Percentiles rank a stretch among this genome's conserved stretches.
Conservation (phyloP, 2,797 vertebrate genomes). For the Cirrhinus molitorella region DNA sequence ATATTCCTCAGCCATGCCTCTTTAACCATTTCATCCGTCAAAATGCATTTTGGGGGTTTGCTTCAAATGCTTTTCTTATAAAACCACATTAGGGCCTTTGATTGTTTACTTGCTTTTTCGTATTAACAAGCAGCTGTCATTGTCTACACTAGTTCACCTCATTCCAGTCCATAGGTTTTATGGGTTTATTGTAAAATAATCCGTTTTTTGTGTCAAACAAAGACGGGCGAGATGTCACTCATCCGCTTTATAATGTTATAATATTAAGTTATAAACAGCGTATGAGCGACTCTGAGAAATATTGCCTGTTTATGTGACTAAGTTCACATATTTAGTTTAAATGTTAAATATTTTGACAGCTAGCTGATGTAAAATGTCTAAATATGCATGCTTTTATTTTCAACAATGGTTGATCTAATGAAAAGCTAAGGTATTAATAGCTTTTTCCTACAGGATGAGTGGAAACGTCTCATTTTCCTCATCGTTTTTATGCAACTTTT, state of each 20-base stretch:
- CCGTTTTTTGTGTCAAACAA: neutral
- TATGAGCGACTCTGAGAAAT: too few relatives aligned
- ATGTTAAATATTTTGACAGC: neutral
- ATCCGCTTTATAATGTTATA: neutral
- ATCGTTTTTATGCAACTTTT: too few relatives aligned
- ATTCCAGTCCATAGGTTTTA: neutral
- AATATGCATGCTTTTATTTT: constrained; percentile 3
- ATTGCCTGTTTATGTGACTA: too few relatives aligned
- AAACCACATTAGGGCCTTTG: neutral
- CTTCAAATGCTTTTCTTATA: neutral
- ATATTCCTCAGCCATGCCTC: neutral
- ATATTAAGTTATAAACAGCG: too few relatives aligned
- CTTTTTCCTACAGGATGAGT: neutral
- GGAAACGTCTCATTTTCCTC: too few relatives aligned
- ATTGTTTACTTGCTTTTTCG: neutral
- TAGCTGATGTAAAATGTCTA: neutral
- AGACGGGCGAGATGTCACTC: neutral
- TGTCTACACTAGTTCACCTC: neutral
- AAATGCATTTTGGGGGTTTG: neutral
- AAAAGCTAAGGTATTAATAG: constrained; percentile 12
- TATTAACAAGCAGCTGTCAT: neutral
- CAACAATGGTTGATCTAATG: neutral
- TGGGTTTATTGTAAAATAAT: neutral
- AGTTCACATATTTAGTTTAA: too few relatives aligned
- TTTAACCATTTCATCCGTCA: neutral